phyloP scores from a whole-genome alignment of 1,140 invertebrate genomes.

The Bicyclus anynana region DNA sequence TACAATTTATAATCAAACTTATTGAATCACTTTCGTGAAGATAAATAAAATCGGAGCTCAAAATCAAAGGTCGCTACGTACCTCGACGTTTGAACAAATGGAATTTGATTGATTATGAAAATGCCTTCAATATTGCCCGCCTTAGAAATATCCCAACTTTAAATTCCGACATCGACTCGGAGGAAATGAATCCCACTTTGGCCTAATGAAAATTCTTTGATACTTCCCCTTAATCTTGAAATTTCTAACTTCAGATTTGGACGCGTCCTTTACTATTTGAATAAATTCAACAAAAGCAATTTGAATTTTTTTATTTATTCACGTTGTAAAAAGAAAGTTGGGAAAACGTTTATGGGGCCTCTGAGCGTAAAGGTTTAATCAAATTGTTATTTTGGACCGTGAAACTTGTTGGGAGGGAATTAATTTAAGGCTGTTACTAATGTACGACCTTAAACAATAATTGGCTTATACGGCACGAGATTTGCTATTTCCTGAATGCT shows the following conservation, averaged over 20 bases:
- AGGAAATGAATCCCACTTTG: constrained; percentile 39
- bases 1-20: neutral
- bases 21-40: constrained; percentile 13
- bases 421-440: too few relatives aligned
- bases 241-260: constrained; percentile 22
- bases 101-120: constrained; percentile 39
- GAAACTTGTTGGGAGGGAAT: too few relatives aligned
- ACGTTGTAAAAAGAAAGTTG: constrained; percentile 2
- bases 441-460: too few relatives aligned
- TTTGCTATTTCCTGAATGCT: too few relatives aligned
- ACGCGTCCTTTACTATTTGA: constrained; percentile 21
- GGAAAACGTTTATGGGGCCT: neutral
- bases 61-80: constrained; percentile 11
- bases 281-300: constrained; percentile 18
- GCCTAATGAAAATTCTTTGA: constrained; percentile 41
- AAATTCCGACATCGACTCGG: constrained; percentile 28
- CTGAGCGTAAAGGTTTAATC: neutral
- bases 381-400: neutral
- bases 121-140: constrained; percentile 29
- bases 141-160: constrained; percentile 31
- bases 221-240: constrained; percentile 28
- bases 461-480: too few relatives aligned
- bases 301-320: constrained; percentile 3
- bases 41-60: neutral
- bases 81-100: constrained; percentile 25